Conservation (phyloP, 2,113 vertebrate species). For the Catagonus wagneri region DNA sequence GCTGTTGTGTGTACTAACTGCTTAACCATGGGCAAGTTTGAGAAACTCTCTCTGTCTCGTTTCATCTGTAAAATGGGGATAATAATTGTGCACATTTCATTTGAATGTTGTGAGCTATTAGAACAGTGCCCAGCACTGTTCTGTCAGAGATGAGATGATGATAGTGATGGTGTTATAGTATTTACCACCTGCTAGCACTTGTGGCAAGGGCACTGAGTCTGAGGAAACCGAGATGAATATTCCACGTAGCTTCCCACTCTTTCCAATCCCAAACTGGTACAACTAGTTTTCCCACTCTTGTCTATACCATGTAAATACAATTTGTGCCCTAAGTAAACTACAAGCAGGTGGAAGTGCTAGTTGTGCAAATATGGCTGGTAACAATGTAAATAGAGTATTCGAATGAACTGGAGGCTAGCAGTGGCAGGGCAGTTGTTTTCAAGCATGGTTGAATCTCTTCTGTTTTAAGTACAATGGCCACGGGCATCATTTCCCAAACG, state of each 20-base stretch:
- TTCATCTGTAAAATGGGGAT: conserved; percentile 40
- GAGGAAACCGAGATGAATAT: conserved; percentile 17
- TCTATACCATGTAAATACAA: conserved; percentile 75
- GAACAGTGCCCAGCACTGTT: not conserved
- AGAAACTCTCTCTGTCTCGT: not conserved
- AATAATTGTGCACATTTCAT: not conserved
- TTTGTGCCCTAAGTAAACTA: conserved; percentile 73
- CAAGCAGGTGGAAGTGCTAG: conserved; percentile 67
- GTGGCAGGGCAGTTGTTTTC: conserved; percentile 50
- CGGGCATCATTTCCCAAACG: conserved; percentile 39
- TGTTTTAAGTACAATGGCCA: not conserved
- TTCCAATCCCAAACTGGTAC: conserved; percentile 59
- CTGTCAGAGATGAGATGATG: not conserved
- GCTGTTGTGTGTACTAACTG: not conserved
- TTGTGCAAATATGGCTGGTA: conserved; percentile 77
- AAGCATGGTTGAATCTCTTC: conserved; percentile 39
- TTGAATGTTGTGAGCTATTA: not conserved
- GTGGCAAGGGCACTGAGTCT: not conserved
- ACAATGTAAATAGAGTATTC: conserved; percentile 74
- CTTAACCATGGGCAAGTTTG: not conserved
- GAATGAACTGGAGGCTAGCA: conserved; percentile 51
- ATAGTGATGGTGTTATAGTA: not conserved
- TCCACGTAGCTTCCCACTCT: not conserved
- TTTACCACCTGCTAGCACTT: not conserved
- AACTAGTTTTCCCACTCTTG: conserved; percentile 69